Conservation (phyloP, 2,888 invertebrate species). For the Pyrrhia umbra region DNA sequence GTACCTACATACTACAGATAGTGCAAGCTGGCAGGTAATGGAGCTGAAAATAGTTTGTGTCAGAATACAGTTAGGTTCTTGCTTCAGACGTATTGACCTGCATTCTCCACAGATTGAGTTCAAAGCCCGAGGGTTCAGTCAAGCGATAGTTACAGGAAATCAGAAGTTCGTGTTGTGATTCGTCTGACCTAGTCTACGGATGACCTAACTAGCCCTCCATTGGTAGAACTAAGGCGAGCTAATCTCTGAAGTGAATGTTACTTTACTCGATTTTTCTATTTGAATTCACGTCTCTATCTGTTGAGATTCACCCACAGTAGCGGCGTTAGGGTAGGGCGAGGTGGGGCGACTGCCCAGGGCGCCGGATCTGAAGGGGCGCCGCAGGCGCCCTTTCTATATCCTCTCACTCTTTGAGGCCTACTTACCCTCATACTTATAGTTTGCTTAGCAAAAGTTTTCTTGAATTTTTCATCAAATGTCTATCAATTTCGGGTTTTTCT, state of each 20-base stretch:
- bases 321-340: too few species aligned
- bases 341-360: too few species aligned
- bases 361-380: too few species aligned
- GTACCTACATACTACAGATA: conserved; percentile 5
- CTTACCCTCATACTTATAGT: too few species aligned
- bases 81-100: background rate
- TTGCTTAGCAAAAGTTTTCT: too few species aligned
- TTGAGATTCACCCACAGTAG: too few species aligned
- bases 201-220: background rate
- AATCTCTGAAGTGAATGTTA: background rate
- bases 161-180: background rate
- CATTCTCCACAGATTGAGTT: conserved; percentile 1
- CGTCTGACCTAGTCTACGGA: conserved; percentile 1
- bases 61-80: background rate
- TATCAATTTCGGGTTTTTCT: too few species aligned
- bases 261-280: too few species aligned
- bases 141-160: background rate
- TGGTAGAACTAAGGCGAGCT: background rate
- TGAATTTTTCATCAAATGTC: too few species aligned
- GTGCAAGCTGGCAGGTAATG: conserved; percentile 6
- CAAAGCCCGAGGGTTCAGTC: conserved; percentile 1
- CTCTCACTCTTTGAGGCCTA: too few species aligned
- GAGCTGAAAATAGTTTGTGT: background rate
- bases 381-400: too few species aligned
- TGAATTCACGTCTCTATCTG: too few species aligned